A percentile compares a stretch with the other conserved stretches of the same genome.
Evolutionary conservation across 2,888 invertebrate species (phyloP).

Genomic region (Epinotia bilunana): DNA sequence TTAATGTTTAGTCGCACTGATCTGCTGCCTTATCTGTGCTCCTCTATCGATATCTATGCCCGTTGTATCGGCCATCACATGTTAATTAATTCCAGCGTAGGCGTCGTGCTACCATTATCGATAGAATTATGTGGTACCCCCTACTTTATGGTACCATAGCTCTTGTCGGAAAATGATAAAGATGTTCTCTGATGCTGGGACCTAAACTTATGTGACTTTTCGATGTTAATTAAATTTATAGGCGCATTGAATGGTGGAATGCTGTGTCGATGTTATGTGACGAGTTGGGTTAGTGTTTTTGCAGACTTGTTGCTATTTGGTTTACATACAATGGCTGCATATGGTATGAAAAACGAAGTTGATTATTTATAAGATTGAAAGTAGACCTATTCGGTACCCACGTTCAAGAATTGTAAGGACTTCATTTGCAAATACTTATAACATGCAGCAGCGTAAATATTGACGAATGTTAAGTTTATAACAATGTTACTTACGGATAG

Average conservation of each 20-base stretch:
- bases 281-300: constrained; percentile 25
- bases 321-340: constrained; percentile 33
- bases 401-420: neutral
- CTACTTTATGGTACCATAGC: constrained; percentile 66
- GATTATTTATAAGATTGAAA: neutral
- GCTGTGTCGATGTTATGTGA: constrained; percentile 21
- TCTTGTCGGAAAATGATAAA: constrained; percentile 44
- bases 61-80: constrained; percentile 68
- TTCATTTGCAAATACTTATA: neutral
- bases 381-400: neutral
- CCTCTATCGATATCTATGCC: constrained; percentile 72
- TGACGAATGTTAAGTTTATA: too few relatives aligned
- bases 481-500: too few relatives aligned
- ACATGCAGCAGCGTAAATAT: too few relatives aligned
- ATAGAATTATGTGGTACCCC: constrained; percentile 80
- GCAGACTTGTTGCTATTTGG: constrained; percentile 21
- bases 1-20: neutral
- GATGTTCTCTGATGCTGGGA: constrained; percentile 36
- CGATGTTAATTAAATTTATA: constrained; percentile 43
- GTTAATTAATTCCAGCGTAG: constrained; percentile 82
- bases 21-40: constrained; percentile 18
- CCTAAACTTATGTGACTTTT: constrained; percentile 40
- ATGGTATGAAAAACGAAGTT: neutral
- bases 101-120: constrained; percentile 77
- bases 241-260: constrained; percentile 26